Evolutionary conservation across 1,140 invertebrate genomes (phyloP).

Genomic region (Cherax quadricarinatus): DNA sequence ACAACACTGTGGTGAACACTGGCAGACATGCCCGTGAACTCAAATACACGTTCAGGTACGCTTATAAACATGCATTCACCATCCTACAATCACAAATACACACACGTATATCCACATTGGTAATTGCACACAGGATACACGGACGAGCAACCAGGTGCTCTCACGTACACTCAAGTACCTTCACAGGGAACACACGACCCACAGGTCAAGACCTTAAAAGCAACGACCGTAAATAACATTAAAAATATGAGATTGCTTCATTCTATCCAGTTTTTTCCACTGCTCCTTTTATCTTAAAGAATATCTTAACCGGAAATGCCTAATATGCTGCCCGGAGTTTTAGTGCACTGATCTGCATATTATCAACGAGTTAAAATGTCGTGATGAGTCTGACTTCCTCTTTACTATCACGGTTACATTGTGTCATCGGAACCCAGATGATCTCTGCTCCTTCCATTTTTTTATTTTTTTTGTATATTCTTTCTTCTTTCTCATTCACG

Average conservation of each 20-base stretch:
- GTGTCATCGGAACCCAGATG: neutral
- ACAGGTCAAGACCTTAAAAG: neutral
- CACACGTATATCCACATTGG: neutral
- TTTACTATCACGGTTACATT: too few species aligned
- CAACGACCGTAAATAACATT: neutral
- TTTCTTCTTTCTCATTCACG: neutral
- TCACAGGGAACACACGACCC: neutral
- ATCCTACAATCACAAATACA: neutral
- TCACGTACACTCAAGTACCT: neutral
- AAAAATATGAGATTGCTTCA: conserved; percentile 5
- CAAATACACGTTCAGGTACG: neutral
- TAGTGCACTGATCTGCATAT: conserved; percentile 5
- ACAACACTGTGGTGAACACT: too few species aligned
- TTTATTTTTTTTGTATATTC: too few species aligned
- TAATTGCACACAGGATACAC: neutral
- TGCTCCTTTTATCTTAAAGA: neutral
- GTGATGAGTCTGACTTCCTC: neutral
- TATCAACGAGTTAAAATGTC: neutral
- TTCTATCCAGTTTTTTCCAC: conserved; percentile 18
- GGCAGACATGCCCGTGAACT: too few species aligned
- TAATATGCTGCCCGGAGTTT: neutral
- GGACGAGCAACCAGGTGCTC: neutral
- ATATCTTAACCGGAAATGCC: conserved; percentile 26
- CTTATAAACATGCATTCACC: neutral
- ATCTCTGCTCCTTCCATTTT: neutral